phyloP scores from a whole-genome alignment of 2,113 vertebrate species.

The Gymnobelideus leadbeateri region DNA sequence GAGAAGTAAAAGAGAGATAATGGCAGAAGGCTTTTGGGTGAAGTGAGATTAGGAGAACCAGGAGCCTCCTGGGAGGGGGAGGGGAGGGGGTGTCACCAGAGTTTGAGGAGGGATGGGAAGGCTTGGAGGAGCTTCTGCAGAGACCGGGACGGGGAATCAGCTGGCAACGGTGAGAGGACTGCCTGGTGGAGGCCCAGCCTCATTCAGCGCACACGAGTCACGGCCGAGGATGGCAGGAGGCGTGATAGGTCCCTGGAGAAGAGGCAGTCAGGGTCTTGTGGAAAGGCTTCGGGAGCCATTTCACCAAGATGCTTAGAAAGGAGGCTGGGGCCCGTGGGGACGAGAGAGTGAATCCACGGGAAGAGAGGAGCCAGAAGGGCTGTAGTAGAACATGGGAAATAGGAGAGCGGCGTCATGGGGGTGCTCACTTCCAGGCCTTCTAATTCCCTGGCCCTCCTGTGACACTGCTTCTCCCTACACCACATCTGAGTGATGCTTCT shows the following conservation, averaged over 20 bases:
- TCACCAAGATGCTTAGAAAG: neutral
- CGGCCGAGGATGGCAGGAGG: no score
- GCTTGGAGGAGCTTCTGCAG: neutral
- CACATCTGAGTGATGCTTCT: neutral
- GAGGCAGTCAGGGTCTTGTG: neutral
- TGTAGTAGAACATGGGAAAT: neutral
- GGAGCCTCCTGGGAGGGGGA: neutral
- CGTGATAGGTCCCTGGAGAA: no score
- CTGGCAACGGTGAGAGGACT: no score
- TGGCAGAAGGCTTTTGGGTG: neutral
- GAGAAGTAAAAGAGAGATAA: neutral
- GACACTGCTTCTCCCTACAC: neutral
- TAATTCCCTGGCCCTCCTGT: neutral
- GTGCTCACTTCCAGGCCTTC: neutral
- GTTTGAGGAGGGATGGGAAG: neutral
- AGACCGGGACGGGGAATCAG: neutral
- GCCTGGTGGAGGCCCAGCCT: no score
- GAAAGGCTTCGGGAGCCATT: neutral
- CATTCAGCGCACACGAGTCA: no score
- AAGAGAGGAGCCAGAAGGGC: neutral
- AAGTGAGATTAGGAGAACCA: neutral
- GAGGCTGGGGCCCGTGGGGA: neutral
- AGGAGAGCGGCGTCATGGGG: neutral
- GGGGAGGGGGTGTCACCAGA: no score
- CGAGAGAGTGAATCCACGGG: neutral